A percentile compares a stretch with the other conserved stretches of the same genome.
Evolutionary conservation across 2,797 vertebrate genomes (phyloP).

Genomic region (Babyrousa celebensis): DNA sequence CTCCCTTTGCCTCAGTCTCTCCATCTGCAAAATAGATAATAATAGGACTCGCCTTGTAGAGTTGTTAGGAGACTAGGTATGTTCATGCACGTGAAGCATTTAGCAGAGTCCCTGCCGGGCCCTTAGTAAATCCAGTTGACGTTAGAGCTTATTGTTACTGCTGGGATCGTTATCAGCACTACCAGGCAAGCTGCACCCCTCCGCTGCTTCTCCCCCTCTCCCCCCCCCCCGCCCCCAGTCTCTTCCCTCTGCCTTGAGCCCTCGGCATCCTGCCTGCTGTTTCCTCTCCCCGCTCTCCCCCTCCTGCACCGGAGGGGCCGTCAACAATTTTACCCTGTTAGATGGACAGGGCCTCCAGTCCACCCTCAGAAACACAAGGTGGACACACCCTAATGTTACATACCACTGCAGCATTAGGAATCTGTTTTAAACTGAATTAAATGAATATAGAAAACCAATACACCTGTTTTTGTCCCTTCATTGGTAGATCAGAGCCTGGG

Average conservation of each 20-base stretch:
- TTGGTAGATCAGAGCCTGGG: not conserved
- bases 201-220: slow-evolving; percentile 8
- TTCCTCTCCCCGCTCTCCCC: not conserved
- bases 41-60: slow-evolving; percentile 30
- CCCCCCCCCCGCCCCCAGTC: not conserved
- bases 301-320: not conserved
- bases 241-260: not conserved
- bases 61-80: slow-evolving; percentile 5
- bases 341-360: not conserved
- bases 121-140: not conserved
- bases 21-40: slow-evolving; percentile 21
- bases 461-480: slow-evolving; percentile 26
- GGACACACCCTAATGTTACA: not conserved
- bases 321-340: not conserved
- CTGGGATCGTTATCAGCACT: not conserved
- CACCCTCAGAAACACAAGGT: not conserved
- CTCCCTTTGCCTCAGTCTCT: slow-evolving; percentile 40
- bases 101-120: not conserved
- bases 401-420: not conserved
- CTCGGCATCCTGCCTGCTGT: not conserved
- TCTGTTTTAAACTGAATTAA: not conserved
- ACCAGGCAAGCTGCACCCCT: not conserved
- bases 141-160: slow-evolving; percentile 20
- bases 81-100: not conserved
- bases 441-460: slow-evolving; percentile 40